Conservation (phyloP, 2,888 invertebrate species). For the Diarsia dahlii region DNA sequence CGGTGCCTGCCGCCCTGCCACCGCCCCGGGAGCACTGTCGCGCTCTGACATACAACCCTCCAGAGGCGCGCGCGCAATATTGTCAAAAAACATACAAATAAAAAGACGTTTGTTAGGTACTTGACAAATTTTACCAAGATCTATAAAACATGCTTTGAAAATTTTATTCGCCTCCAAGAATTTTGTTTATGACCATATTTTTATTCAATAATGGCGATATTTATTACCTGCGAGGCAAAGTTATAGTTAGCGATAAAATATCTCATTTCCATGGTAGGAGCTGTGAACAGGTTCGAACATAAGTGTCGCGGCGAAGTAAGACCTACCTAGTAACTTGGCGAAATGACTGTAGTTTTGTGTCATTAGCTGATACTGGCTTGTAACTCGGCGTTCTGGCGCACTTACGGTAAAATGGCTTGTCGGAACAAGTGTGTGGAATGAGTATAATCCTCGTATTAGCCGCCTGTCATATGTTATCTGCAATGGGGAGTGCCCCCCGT, state of each 20-base stretch:
- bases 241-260: conserved; percentile 74
- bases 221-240: conserved; percentile 72
- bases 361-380: conserved; percentile 57
- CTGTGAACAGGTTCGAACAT: conserved; percentile 71
- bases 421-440: conserved; percentile 75
- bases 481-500: conserved; percentile 69
- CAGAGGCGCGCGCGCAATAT: conserved; percentile 69
- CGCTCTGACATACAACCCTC: conserved; percentile 65
- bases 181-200: conserved; percentile 74
- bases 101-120: conserved; percentile 22
- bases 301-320: conserved; percentile 59
- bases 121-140: conserved; percentile 25
- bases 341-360: conserved; percentile 58
- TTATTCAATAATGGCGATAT: conserved; percentile 76
- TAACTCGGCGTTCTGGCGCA: conserved; percentile 49
- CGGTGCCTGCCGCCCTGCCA: conserved; percentile 62
- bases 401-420: conserved; percentile 68
- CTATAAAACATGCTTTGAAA: conserved; percentile 59
- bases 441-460: conserved; percentile 82
- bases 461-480: conserved; percentile 82
- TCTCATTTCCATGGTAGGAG: conserved; percentile 68
- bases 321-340: conserved; percentile 45
- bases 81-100: conserved; percentile 53
- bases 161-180: conserved; percentile 63
- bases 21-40: conserved; percentile 61